These are phyloP conservation scores for Sabellastarte sp. DNA, from an alignment of 2,888 invertebrate species.

Conservation along the genomic window DNA sequence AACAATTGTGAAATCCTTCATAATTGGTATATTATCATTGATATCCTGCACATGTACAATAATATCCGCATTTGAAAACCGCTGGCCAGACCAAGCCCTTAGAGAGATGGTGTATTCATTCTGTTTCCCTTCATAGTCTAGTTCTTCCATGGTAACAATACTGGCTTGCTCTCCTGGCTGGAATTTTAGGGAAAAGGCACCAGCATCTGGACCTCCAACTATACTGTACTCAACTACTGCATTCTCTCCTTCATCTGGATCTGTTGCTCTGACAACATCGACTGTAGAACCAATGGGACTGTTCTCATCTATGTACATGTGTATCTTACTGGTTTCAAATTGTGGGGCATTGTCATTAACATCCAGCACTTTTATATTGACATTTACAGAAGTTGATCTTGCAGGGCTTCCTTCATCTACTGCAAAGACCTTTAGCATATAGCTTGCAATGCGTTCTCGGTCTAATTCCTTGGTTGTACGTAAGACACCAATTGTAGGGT, in stretches of 20 bases:
- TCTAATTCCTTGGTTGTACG: conserved; percentile 86
- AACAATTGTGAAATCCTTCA: conserved; percentile 88
- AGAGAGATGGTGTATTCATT: conserved; percentile 82
- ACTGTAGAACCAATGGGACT: conserved; percentile 94
- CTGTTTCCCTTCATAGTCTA: conserved; percentile 93
- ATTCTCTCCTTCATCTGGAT: conserved; percentile 90
- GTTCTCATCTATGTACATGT: conserved; percentile 88
- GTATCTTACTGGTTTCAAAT: conserved; percentile 84
- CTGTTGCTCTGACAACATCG: conserved; percentile 85
- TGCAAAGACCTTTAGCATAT: conserved; percentile 82
- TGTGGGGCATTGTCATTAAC: conserved; percentile 93
- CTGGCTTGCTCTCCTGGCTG: conserved; percentile 71
- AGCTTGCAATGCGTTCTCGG: conserved; percentile 82
- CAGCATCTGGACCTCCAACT: conserved; percentile 78
- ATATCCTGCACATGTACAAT: conserved; percentile 88
- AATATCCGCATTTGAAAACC: conserved; percentile 84
- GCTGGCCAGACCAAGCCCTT: conserved; percentile 84
- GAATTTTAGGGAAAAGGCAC: conserved; percentile 56
- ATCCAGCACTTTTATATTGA: conserved; percentile 83
- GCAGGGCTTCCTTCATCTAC: conserved; percentile 83
- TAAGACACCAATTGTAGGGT: conserved; percentile 87
- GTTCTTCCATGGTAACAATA: conserved; percentile 83
- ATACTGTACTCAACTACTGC: conserved; percentile 92
- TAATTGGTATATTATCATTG: conserved; percentile 86
- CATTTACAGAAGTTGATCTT: conserved; percentile 62